Base-by-base conservation (phyloP, 2,113 vertebrate genomes). In the Illadopsis cleaveri region DNA sequence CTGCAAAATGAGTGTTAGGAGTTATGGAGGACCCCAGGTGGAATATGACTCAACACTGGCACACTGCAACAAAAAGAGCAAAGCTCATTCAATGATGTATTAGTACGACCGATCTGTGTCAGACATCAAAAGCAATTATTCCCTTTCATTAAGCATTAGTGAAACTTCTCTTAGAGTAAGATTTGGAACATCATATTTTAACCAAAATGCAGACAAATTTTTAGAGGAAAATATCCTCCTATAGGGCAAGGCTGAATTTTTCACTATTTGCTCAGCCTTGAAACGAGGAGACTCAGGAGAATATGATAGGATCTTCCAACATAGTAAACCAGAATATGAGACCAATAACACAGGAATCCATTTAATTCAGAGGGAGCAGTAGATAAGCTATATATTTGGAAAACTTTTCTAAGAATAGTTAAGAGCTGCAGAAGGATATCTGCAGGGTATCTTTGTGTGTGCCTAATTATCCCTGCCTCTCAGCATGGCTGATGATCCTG, bases 341-440 rank as follows among this genome's bases (percentile, higher is more conserved):
- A 77, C n/a, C 33, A 45, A 62, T 81, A 95, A 89, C 51, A 9
- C 1, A 61, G 42, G 38, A 75, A 82, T 45, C 53, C 15, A 64
- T 77, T 86, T 71, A 64, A 94, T 89, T 95, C 83, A 79, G 64
- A 89, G 65, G 9, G 7, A 91, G 69, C 51, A 71, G 42, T 56
- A 87, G 35, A 57, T 25, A 78, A 78, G 80, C 73, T 64, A 42
- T 47, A 38, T 40, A 79, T 75, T 60, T 64, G 60, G 42, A 56
- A 89, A 79, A 92, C 73, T 94, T 84, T 91, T 51, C 86, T 71
- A 91, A 84, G 83, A 89, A 82, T 44, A 75, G 64, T 60, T 56
- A 78, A 60, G 72, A 75, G 82, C 89, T 83, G 65, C 94, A 91
- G 94, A 93, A 96, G 68, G 82, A 20, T 93, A 86, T 88, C 95